Percentiles rank a stretch among this genome's conserved stretches.
phyloP scores from a whole-genome alignment of 2,888 invertebrate species.

The Tenodera sinensis region DNA sequence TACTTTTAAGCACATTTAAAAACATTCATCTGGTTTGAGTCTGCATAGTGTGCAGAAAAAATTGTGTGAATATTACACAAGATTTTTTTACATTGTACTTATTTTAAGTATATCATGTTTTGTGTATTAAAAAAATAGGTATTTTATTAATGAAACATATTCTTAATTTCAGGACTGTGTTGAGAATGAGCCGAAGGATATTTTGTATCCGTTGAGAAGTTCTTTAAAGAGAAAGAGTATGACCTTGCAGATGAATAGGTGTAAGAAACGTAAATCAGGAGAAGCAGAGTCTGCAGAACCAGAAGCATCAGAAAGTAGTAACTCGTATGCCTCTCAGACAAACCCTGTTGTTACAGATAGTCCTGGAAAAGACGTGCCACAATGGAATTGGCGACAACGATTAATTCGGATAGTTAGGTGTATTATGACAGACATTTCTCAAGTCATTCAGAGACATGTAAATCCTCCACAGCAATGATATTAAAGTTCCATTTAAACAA shows the following conservation, averaged over 20 bases:
- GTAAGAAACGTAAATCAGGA: not conserved
- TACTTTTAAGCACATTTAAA: too few relatives aligned
- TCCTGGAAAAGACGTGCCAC: not conserved
- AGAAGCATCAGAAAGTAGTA: not conserved
- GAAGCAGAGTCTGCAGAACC: not conserved
- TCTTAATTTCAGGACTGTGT: not conserved
- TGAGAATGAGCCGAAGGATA: constrained; percentile 19
- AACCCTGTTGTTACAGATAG: not conserved
- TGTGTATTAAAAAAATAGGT: too few relatives aligned
- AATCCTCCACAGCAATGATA: not conserved
- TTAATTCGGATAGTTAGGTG: not conserved
- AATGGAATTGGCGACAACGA: not conserved
- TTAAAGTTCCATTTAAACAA: too few relatives aligned
- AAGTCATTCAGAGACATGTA: not conserved
- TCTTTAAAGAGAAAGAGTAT: constrained; percentile 7
- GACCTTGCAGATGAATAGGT: not conserved
- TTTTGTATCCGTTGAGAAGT: constrained; percentile 26
- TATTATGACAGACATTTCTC: not conserved
- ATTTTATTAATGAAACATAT: not conserved
- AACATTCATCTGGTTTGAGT: too few relatives aligned
- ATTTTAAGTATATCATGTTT: too few relatives aligned
- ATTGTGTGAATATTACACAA: too few relatives aligned
- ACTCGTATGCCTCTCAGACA: not conserved
- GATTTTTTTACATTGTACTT: too few relatives aligned
- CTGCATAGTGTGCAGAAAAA: too few relatives aligned